These are phyloP conservation scores for Melolontha melolontha DNA, from an alignment of 2,888 invertebrate genomes.

Conservation along the genomic window DNA sequence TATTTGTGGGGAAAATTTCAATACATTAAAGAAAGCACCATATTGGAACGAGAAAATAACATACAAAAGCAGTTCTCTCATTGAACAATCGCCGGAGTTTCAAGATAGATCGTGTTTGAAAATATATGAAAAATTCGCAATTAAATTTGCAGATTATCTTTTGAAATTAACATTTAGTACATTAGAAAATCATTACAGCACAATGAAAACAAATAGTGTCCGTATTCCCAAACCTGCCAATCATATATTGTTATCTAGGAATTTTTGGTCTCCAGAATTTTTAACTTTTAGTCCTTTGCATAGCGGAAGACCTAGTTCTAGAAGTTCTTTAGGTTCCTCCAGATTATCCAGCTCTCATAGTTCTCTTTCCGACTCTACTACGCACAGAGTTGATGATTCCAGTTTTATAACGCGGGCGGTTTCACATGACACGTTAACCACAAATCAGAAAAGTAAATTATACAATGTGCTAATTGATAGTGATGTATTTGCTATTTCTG, in stretches of 20 bases:
- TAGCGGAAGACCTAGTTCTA: slow-evolving; percentile 74
- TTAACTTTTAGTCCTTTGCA: slow-evolving; percentile 74
- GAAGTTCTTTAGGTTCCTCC: slow-evolving; percentile 81
- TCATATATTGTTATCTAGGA: slow-evolving; percentile 52
- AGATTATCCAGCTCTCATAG: slow-evolving; percentile 88
- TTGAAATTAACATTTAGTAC: slow-evolving; percentile 29
- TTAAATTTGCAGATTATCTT: slow-evolving; percentile 38
- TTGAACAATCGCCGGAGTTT: slow-evolving; percentile 88
- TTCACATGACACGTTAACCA: slow-evolving; percentile 83
- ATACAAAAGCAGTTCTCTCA: slow-evolving; percentile 73
- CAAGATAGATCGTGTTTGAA: slow-evolving; percentile 71
- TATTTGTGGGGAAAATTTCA: slow-evolving; percentile 85
- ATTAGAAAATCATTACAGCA: slow-evolving; percentile 18
- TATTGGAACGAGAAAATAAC: slow-evolving; percentile 67
- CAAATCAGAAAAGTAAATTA: slow-evolving; percentile 85
- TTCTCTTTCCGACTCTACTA: slow-evolving; percentile 77
- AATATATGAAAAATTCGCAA: slow-evolving; percentile 39
- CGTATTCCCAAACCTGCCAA: slow-evolving; percentile 31
- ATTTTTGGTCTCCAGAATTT: slow-evolving; percentile 71
- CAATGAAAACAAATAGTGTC: slow-evolving; percentile 11
- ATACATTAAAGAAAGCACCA: slow-evolving; percentile 84
- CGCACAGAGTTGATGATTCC: slow-evolving; percentile 84
- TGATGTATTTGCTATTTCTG: slow-evolving; percentile 87
- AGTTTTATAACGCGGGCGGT: slow-evolving; percentile 90
- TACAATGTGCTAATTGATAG: slow-evolving; percentile 91